Evolutionary conservation across 2,113 vertebrate genomes (phyloP), one percentile per base, ranked within the genome.

Genomic region (Blennius ocellaris): DNA sequence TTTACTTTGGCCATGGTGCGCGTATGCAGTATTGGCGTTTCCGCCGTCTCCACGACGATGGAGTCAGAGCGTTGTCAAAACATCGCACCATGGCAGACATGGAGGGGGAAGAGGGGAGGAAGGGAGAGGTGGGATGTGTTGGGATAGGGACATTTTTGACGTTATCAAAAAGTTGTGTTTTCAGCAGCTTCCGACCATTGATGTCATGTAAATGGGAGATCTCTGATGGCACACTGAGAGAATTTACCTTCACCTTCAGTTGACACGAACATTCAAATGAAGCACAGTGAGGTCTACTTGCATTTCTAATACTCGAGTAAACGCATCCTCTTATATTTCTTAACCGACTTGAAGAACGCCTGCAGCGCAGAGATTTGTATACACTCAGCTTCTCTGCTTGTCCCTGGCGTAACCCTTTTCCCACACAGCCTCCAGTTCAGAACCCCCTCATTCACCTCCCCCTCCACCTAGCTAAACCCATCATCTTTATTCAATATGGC

Each of bases 401-500:
- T 90, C 89, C 78, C 76, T 14, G 55, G 61, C 8, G 60, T 83
- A 85, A 87, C 83, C 72, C 54, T 72, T 82, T 81, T 43, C 77
- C 41, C 80, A 82, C 69, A 86, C 69, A 77, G 74, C 86, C 84
- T 84, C 58, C 41, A 81, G 80, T 76, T 89, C 69, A 78, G 21
- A 6, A 51, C 51, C 15, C 57, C 37, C 15, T 45, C 6, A 30
- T 49, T 8, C 43, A 15, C 44, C 7, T 39, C 52, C 10, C 67
- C 50, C 63, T n/a, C 49, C 68, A 81, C 69, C 84, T 65, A 73
- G 78, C 80, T 90, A 86, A 92, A 87, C 72, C 83, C 85, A 86
- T 89, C 89, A 91, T 91, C 89, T 92, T 91, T 90, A 91, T 92
- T 91, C 85, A 91, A 75, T 78, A 84, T 89, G 75, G 82, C 88